Percentiles rank a stretch among this genome's conserved stretches.
phyloP scores from a whole-genome alignment of 2,888 invertebrate species.

The Leucophenga maculata region DNA sequence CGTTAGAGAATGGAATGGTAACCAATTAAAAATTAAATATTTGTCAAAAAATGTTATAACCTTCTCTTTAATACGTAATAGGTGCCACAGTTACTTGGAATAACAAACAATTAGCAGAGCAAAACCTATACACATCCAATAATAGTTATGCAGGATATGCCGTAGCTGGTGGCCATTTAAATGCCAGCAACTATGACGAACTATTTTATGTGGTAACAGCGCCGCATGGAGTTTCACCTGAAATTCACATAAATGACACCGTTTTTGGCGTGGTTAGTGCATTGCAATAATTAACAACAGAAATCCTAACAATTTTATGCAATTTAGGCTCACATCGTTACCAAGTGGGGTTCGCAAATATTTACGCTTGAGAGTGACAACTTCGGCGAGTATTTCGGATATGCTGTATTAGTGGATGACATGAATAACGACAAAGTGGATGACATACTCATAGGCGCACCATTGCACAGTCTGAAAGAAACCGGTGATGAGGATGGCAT shows the following conservation, averaged over 20 bases:
- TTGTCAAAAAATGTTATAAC: not conserved
- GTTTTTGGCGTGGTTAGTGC: too few species aligned
- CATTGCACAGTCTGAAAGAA: not conserved
- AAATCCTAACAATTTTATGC: conserved; percentile 21
- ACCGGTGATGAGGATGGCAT: not conserved
- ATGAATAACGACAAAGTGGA: conserved; percentile 74
- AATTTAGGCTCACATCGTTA: not conserved
- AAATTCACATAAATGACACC: not conserved
- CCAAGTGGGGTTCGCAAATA: too few species aligned
- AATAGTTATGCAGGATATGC: conserved; percentile 61
- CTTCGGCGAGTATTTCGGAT: conserved; percentile 79
- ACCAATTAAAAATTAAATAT: conserved; percentile 30
- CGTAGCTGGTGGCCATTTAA: conserved; percentile 69
- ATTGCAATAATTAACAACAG: conserved; percentile 31
- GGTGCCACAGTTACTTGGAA: not conserved
- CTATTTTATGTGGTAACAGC: conserved; percentile 70
- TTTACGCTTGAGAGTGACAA: conserved; percentile 42
- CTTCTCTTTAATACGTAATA: not conserved
- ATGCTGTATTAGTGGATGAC: conserved; percentile 76
- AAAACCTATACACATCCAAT: conserved; percentile 28
- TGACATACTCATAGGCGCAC: not conserved
- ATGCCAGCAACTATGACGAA: conserved; percentile 55
- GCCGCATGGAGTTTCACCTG: conserved; percentile 67
- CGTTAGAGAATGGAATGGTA: conserved; percentile 69
- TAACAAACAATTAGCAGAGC: not conserved